Evolutionary conservation across 2,888 invertebrate species (phyloP).

Genomic region (Gonocerus acuteangulatus): DNA sequence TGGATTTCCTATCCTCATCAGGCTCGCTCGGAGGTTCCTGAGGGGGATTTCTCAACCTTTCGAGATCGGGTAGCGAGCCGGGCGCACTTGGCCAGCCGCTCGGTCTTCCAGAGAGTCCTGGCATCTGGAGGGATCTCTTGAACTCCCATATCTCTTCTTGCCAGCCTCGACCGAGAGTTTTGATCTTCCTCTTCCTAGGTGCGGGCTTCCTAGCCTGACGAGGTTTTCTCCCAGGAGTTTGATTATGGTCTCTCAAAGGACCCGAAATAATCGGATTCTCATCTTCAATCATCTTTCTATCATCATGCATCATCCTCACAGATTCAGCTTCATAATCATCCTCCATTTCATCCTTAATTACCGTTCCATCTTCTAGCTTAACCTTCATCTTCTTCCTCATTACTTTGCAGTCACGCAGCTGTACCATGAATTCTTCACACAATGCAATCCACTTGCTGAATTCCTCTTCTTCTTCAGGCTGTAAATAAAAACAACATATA

Average conservation of each 20-base stretch:
- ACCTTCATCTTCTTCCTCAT: constrained; percentile 17
- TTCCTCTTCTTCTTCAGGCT: constrained; percentile 30
- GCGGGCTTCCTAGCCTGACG: constrained; percentile 22
- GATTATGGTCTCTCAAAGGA: constrained; percentile 35
- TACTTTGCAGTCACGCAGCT: constrained; percentile 22
- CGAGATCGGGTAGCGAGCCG: constrained; percentile 31
- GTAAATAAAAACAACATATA: not conserved
- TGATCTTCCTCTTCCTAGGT: constrained; percentile 10
- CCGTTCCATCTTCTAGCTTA: constrained; percentile 6
- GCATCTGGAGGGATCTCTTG: constrained; percentile 74
- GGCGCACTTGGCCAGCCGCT: constrained; percentile 54
- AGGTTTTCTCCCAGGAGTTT: constrained; percentile 17
- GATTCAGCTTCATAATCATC: constrained; percentile 24
- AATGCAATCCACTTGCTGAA: constrained; percentile 36
- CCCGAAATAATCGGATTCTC: not conserved
- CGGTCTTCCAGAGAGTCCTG: constrained; percentile 66
- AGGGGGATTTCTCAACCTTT: constrained; percentile 42
- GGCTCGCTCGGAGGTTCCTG: not conserved
- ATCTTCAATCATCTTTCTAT: not conserved
- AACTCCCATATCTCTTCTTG: constrained; percentile 75
- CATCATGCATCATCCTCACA: not conserved
- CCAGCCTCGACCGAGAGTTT: constrained; percentile 68
- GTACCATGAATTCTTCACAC: constrained; percentile 36
- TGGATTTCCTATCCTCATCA: constrained; percentile 26
- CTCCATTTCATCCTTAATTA: constrained; percentile 8